Conservation (phyloP, 2,113 vertebrate genomes). For the Porphyrio hochstetteri region DNA sequence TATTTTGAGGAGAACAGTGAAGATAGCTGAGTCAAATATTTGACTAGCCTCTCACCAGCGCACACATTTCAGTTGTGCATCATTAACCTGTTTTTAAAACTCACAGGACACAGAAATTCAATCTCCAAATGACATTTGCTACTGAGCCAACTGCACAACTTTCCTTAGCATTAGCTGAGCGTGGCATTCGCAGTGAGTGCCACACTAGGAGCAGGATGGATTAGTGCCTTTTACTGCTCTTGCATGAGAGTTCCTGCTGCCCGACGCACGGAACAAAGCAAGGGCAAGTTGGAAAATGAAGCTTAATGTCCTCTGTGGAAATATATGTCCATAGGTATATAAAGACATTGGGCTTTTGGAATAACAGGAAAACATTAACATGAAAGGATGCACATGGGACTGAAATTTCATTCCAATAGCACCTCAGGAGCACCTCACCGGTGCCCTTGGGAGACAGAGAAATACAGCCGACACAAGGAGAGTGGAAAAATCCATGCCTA, state of each 20-base stretch:
- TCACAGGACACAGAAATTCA: not conserved
- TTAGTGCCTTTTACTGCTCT: not conserved
- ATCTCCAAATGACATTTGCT: not conserved
- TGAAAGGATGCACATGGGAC: not conserved
- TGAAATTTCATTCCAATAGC: not conserved
- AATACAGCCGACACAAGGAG: slow-evolving; percentile 9
- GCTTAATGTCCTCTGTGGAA: not conserved
- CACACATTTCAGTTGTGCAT: not conserved
- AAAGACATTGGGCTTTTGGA: not conserved
- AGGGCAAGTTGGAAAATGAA: not conserved
- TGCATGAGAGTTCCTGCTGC: not conserved
- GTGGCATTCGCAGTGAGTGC: not conserved
- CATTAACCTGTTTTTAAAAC: not conserved
- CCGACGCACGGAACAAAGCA: not conserved
- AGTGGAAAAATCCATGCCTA: slow-evolving; percentile 54
- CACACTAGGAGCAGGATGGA: not conserved
- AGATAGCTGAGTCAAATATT: not conserved
- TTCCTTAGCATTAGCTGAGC: not conserved
- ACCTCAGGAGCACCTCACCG: not conserved
- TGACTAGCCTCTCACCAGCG: not conserved
- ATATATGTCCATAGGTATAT: not conserved
- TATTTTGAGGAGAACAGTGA: not conserved
- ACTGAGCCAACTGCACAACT: not conserved
- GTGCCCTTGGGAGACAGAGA: slow-evolving; percentile 5
- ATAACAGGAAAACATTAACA: not conserved